A percentile compares a stretch with the other conserved stretches of the same genome.
Evolutionary conservation across 2,888 invertebrate species (phyloP).

Genomic region (Colletes collaris): DNA sequence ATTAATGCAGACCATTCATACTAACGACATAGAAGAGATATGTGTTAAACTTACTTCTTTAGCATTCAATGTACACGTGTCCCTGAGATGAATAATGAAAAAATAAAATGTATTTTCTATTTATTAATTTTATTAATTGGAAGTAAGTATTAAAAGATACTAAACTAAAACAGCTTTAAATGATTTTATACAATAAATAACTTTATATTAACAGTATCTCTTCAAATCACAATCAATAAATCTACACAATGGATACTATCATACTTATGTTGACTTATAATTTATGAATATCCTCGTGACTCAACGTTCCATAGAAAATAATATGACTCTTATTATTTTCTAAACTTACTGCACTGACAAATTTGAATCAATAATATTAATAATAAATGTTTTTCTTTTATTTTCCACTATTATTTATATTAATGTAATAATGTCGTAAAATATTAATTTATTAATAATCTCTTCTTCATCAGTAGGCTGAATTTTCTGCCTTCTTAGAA

Average conservation of each 20-base stretch:
- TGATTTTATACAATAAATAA: constrained; percentile 3
- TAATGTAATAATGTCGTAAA: constrained; percentile 4
- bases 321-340: not conserved
- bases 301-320: constrained; percentile 8
- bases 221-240: constrained; percentile 25
- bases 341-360: not conserved
- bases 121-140: not conserved
- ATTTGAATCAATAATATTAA: constrained; percentile 2
- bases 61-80: constrained; percentile 10
- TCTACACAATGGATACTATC: constrained; percentile 8
- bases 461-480: constrained; percentile 64
- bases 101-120: constrained; percentile 7
- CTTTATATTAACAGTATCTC: constrained; percentile 8
- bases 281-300: constrained; percentile 10
- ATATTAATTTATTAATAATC: constrained; percentile 26
- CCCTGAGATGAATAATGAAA: constrained; percentile 45
- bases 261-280: constrained; percentile 15
- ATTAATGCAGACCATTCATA: constrained; percentile 44
- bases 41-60: constrained; percentile 6
- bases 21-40: constrained; percentile 62
- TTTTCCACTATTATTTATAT: not conserved
- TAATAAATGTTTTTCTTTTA: constrained; percentile 14
- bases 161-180: not conserved
- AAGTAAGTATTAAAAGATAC: not conserved
- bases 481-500: constrained; percentile 41